Evolutionary conservation across 1,140 invertebrate species (phyloP), one percentile per base, ranked within the genome.

Genomic region (Stegodyphus dumicola): DNA sequence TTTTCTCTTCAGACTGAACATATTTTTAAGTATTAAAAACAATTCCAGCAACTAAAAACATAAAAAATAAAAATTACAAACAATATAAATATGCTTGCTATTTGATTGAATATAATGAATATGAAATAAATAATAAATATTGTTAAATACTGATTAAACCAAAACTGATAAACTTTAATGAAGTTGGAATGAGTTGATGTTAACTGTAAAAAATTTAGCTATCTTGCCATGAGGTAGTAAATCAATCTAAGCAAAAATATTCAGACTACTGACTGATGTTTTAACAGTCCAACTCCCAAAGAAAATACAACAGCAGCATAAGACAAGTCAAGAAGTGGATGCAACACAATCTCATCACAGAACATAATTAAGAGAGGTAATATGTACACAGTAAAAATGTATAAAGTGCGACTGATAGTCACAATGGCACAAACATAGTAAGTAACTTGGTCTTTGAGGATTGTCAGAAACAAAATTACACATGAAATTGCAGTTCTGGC

Each of bases 351-450:
- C 48, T 78, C 75, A 78, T 85, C 84, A 86, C 84, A 86, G 76
- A 86, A 86, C 66, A 77, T 17, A 77, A 73, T 86, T 52, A 78
- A 86, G 67, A 86, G 49, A 83, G 48, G 71, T 78, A 77, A 15
- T 86, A 86, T 86, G n/a, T 78, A 86, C 75, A 86, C 5, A 73
- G 78, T 77, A 86, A 77, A 86, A 86, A 86, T 86, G 53, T 86
- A 51, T 85, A 77, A 77, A 78, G 60, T 48, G 67, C 73, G 75
- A 86, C 84, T 60, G 11, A 17, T 6, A 69, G 75, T 86, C 84
- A 86, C 69, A 78, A 86, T 86, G 84, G 84, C 84, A 86, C 84
- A 86, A 78, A 86, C 53, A 18, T 53, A 64, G 54, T 86, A 86
- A 77, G 84, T 78, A 77, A 70, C 84, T 86, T 86, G 49, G 48